phyloP scores from a whole-genome alignment of 2,888 invertebrate species.

The Stenoptilia bipunctidactyla region DNA sequence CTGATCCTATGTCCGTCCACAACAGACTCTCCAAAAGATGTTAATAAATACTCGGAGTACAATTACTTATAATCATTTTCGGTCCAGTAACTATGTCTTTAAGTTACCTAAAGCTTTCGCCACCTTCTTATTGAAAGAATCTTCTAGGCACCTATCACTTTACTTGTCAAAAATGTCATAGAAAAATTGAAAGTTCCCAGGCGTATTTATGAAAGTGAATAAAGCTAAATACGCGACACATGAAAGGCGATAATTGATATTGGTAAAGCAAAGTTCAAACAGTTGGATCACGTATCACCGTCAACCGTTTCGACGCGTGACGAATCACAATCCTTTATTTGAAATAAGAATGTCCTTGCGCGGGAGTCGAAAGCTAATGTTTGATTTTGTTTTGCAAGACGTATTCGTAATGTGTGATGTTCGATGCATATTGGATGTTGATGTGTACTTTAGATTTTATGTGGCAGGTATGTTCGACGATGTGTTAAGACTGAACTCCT shows the following conservation, averaged over 20 bases:
- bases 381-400: constrained; percentile 46
- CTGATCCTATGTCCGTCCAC: no score
- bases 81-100: no score
- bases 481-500: no score
- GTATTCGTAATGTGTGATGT: constrained; percentile 19
- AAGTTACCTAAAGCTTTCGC: constrained; percentile 33
- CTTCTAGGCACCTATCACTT: constrained; percentile 15
- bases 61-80: no score
- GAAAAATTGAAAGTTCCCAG: constrained; percentile 31
- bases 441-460: constrained; percentile 1
- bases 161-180: constrained; percentile 24
- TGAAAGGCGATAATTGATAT: constrained; percentile 42
- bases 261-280: constrained; percentile 23
- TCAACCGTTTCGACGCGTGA: constrained; percentile 23
- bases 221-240: constrained; percentile 21
- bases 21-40: no score
- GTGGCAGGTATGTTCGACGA: not conserved
- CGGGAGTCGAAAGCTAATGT: constrained; percentile 38
- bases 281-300: constrained; percentile 20
- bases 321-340: constrained; percentile 27
- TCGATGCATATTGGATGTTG: not conserved
- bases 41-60: no score
- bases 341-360: constrained; percentile 48
- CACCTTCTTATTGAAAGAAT: not conserved
- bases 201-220: constrained; percentile 15